Conservation (phyloP, 2,888 invertebrate species). For the Athetis lepigone region DNA sequence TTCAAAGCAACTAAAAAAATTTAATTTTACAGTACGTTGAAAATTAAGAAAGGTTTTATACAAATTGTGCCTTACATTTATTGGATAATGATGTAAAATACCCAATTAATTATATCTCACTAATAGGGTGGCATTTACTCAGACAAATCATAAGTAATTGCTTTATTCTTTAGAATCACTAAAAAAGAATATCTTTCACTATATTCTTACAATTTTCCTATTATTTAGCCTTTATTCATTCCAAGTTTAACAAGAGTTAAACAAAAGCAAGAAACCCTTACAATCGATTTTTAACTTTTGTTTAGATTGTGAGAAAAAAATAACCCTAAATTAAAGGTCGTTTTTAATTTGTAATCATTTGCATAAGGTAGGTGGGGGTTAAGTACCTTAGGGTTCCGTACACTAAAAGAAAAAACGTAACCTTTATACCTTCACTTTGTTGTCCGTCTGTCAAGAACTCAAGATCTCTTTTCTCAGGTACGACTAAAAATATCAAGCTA, state of each 20-base stretch:
- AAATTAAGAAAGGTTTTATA: too few species aligned
- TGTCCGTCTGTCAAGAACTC: too few species aligned
- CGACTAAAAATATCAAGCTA: too few species aligned
- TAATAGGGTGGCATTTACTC: neutral
- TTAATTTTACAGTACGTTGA: too few species aligned
- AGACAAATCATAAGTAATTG: neutral
- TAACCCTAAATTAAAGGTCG: slow-evolving; percentile 71
- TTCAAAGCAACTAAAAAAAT: too few species aligned
- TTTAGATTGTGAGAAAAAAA: slow-evolving; percentile 81
- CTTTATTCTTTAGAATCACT: neutral
- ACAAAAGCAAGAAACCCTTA: slow-evolving; percentile 53
- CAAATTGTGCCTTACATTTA: too few species aligned
- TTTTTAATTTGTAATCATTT: slow-evolving; percentile 63
- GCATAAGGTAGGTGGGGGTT: slow-evolving; percentile 28
- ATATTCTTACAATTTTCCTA: neutral
- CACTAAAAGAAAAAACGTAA: too few species aligned
- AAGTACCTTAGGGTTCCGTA: too few species aligned
- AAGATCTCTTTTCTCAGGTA: too few species aligned
- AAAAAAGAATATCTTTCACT: slow-evolving; percentile 8
- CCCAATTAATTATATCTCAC: neutral
- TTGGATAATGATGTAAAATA: too few species aligned
- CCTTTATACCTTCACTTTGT: too few species aligned
- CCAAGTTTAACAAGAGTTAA: slow-evolving; percentile 58
- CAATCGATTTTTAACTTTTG: slow-evolving; percentile 70
- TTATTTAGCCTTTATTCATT: slow-evolving; percentile 47